These are phyloP conservation scores for Pyxicephalus adspersus DNA, from an alignment of 2,113 vertebrate genomes.

Conservation along the genomic window DNA sequence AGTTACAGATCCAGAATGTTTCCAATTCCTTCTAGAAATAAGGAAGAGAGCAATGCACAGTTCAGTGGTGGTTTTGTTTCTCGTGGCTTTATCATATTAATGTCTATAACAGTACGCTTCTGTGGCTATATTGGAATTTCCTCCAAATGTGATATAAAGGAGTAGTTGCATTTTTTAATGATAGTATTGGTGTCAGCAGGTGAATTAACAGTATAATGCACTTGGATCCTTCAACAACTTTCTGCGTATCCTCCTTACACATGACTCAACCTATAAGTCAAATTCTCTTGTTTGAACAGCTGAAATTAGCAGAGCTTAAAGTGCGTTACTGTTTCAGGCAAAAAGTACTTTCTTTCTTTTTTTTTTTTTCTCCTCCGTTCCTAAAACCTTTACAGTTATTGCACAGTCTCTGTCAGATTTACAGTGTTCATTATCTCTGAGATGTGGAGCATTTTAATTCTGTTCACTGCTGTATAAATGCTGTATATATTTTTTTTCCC, in stretches of 20 bases:
- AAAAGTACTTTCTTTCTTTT: neutral
- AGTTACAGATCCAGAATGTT: too few relatives aligned
- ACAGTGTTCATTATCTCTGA: constrained; percentile 1
- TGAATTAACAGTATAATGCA: neutral
- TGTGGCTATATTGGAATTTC: too few relatives aligned
- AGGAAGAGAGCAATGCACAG: too few relatives aligned
- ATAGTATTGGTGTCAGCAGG: neutral
- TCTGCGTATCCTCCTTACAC: neutral
- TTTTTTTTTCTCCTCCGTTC: too few relatives aligned
- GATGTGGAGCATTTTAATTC: neutral
- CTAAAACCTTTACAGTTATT: neutral
- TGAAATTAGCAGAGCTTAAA: neutral
- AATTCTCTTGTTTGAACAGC: neutral
- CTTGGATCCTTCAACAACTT: neutral
- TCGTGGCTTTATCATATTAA: too few relatives aligned
- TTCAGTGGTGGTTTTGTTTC: too few relatives aligned
- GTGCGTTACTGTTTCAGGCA: neutral
- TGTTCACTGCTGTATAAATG: neutral
- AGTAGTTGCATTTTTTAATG: neutral
- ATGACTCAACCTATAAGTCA: neutral
- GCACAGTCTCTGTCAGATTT: constrained; percentile 2
- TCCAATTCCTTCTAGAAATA: too few relatives aligned
- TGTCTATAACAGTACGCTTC: too few relatives aligned
- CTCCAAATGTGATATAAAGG: too few relatives aligned
- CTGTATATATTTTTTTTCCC: neutral